Base-by-base conservation (phyloP, 2,113 vertebrate genomes). In the Lanius collurio region DNA sequence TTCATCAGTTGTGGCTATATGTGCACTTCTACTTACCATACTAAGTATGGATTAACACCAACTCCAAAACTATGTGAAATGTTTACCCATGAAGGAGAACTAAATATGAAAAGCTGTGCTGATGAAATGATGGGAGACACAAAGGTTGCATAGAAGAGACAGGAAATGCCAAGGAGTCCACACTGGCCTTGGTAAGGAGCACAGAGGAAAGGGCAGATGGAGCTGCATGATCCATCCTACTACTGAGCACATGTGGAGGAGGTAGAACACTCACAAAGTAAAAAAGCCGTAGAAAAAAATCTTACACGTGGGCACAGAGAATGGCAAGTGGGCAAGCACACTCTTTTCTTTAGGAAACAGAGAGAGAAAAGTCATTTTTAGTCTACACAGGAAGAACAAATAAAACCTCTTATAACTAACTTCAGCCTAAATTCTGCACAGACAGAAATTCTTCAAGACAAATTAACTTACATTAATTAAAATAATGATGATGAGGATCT, bases 181-280 rank as follows among this genome's bases (percentile, higher is more conserved):
- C 35, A 12, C 3, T 37, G 65, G 16, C 30, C 49, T 53, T 20
- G 12, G 24, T 13, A 2, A 68, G 21, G 33, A 20, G 26, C 35
- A 28, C 0, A 0, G 28, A 55, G 21, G 22, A 76, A 49, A 53
- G 16, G 26, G 27, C 63, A 81, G 39, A 24, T 1, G 2, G 11
- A 80, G 53, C 30, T 59, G 13, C 39, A 21, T 0, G 1, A 73
- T 15, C 49, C 23, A 42, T 27, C 55, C 16, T 17, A 30, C 9
- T 4, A 2, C 12, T 5, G 4, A 64, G 41, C 46, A 35, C 1
- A 1, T 0, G 0, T 5, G 13, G 26, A 57, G 10, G 28, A 69
- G 14, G 21, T 1, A 27, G 27, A 84, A 78, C 15, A 20, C 11
- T 35, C 60, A 77, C 8, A 42, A 56, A 35, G 9, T 19, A 8